Conservation (phyloP, 2,113 vertebrate species). For the Ia io region DNA sequence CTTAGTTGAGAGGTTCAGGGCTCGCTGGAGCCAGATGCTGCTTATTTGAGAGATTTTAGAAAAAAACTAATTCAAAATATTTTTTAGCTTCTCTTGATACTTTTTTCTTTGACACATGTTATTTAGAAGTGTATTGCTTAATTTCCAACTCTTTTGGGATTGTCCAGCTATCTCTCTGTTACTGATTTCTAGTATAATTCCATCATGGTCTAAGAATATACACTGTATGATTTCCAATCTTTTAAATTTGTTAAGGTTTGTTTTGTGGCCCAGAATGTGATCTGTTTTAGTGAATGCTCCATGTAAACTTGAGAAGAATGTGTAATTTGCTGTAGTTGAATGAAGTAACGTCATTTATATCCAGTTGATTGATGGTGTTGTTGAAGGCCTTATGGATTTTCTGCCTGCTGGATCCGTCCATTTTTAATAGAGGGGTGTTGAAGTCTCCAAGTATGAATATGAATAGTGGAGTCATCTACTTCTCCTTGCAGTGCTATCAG, state of each 20-base stretch:
- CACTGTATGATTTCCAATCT: background rate
- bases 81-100: constrained; percentile 15
- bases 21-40: background rate
- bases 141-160: background rate
- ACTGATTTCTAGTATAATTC: background rate
- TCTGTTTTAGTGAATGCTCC: background rate
- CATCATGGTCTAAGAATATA: background rate
- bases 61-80: background rate
- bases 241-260: background rate
- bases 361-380: background rate
- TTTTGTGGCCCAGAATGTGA: background rate
- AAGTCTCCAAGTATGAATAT: background rate
- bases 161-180: background rate
- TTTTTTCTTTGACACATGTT: background rate
- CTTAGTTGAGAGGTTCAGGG: background rate
- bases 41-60: background rate
- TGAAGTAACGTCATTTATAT: background rate
- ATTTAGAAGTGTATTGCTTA: background rate
- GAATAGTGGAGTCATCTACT: background rate
- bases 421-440: background rate
- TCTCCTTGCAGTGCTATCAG: background rate
- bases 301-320: background rate
- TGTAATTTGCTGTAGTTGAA: background rate
- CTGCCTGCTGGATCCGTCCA: background rate
- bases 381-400: background rate